Percentiles rank a stretch among this genome's conserved stretches.
Conservation (phyloP, 2,888 invertebrate genomes). For the Drosophila borborema region DNA sequence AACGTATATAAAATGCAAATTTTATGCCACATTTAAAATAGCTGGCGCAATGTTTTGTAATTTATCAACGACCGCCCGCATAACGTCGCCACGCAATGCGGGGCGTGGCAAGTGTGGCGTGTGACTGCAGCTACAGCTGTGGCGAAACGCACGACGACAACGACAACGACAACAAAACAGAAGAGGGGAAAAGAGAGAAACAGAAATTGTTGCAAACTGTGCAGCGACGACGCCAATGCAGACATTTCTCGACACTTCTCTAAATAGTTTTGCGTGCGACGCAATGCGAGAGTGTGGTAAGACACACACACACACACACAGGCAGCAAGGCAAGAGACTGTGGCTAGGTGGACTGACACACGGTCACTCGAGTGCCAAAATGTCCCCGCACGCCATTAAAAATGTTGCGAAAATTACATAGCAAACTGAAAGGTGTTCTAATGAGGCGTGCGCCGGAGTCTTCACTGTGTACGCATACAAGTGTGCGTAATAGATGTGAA, state of each 20-base stretch:
- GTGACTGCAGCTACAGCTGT: slow-evolving; percentile 64
- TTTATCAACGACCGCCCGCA: slow-evolving; percentile 80
- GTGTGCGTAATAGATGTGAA: slow-evolving; percentile 8
- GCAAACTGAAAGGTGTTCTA: slow-evolving; percentile 79
- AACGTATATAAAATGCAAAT: slow-evolving; percentile 74
- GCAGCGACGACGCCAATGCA: slow-evolving; percentile 68
- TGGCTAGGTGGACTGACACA: slow-evolving; percentile 49
- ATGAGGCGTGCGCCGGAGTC: slow-evolving; percentile 75
- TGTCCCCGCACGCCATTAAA: slow-evolving; percentile 79
- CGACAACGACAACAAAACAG: slow-evolving; percentile 6
- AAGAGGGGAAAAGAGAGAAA: background rate
- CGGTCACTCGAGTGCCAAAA: slow-evolving; percentile 78
- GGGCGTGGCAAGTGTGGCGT: slow-evolving; percentile 73
- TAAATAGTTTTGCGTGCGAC: slow-evolving; percentile 79
- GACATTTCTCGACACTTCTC: slow-evolving; percentile 80
- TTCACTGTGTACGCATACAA: slow-evolving; percentile 15
- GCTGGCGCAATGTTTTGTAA: slow-evolving; percentile 75
- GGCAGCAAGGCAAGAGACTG: background rate
- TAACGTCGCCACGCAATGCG: slow-evolving; percentile 35
- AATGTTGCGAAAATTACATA: slow-evolving; percentile 77
- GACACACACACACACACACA: background rate
- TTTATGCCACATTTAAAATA: slow-evolving; percentile 78
- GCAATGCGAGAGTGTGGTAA: slow-evolving; percentile 28
- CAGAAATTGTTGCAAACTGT: slow-evolving; percentile 53
- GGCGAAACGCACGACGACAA: slow-evolving; percentile 42